These are phyloP conservation scores for Aphelinus certus DNA, from an alignment of 1,140 invertebrate species.

Conservation along the genomic window DNA sequence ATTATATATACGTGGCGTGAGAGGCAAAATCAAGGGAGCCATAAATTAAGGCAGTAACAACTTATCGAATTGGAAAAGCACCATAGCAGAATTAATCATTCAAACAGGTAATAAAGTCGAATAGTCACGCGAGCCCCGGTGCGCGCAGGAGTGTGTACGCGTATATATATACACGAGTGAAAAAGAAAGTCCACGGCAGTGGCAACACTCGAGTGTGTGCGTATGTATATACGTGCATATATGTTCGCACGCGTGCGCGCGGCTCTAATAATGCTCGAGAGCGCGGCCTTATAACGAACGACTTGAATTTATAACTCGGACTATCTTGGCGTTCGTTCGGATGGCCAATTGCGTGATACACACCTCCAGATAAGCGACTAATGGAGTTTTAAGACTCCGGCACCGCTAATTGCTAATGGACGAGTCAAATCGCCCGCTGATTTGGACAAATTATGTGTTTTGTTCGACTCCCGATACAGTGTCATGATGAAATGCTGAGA, in stretches of 20 bases:
- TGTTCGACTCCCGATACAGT: background rate
- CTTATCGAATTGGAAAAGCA: background rate
- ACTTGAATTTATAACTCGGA: constrained; percentile 13
- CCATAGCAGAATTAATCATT: constrained; percentile 12
- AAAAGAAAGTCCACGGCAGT: too few relatives aligned
- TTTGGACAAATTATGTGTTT: constrained; percentile 17
- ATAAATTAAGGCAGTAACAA: too few relatives aligned
- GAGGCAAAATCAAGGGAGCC: too few relatives aligned
- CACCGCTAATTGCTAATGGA: constrained; percentile 49
- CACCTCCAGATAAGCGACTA: constrained; percentile 46
- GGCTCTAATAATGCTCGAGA: background rate
- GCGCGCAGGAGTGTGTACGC: background rate
- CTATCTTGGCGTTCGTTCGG: background rate
- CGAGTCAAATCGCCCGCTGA: background rate
- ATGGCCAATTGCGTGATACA: constrained; percentile 20
- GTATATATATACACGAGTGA: background rate
- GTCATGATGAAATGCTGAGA: too few relatives aligned
- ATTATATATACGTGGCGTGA: too few relatives aligned
- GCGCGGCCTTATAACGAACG: background rate
- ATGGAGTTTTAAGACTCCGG: constrained; percentile 49
- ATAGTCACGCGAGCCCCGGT: background rate
- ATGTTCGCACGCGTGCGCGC: background rate
- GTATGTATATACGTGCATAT: too few relatives aligned
- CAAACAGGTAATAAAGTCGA: constrained; percentile 6
- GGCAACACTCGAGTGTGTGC: too few relatives aligned